Conservation (phyloP, 2,113 vertebrate genomes). For the Murina feae region DNA sequence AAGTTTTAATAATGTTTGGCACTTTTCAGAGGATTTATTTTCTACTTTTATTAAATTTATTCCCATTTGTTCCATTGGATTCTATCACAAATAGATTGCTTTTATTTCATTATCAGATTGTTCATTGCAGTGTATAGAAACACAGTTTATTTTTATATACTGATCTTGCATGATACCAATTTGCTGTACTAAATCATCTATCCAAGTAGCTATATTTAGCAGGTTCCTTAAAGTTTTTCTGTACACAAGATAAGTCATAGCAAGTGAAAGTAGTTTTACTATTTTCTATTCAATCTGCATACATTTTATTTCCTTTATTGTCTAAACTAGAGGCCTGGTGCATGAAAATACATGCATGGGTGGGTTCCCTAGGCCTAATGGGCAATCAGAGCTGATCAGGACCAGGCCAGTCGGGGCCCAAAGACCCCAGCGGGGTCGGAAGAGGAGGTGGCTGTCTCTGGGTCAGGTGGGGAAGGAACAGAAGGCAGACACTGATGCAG, state of each 20-base stretch:
- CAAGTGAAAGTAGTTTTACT: neutral
- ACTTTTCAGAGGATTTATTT: neutral
- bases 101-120: neutral
- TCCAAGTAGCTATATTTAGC: neutral
- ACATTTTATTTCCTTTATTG: neutral
- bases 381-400: too few species aligned
- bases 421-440: too few species aligned
- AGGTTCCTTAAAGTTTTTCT: neutral
- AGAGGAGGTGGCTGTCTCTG: too few species aligned
- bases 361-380: too few species aligned
- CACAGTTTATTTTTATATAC: neutral
- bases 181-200: neutral
- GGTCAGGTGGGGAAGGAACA: too few species aligned
- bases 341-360: too few species aligned
- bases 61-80: neutral
- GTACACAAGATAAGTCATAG: neutral
- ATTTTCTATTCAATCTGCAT: neutral
- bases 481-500: too few species aligned
- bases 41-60: neutral
- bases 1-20: too few species aligned
- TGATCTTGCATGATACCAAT: neutral
- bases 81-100: neutral
- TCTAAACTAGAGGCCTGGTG: too few species aligned
- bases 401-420: too few species aligned
- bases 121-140: neutral